phyloP scores from a whole-genome alignment of 2,888 invertebrate species.

The Amphimallon solstitiale region DNA sequence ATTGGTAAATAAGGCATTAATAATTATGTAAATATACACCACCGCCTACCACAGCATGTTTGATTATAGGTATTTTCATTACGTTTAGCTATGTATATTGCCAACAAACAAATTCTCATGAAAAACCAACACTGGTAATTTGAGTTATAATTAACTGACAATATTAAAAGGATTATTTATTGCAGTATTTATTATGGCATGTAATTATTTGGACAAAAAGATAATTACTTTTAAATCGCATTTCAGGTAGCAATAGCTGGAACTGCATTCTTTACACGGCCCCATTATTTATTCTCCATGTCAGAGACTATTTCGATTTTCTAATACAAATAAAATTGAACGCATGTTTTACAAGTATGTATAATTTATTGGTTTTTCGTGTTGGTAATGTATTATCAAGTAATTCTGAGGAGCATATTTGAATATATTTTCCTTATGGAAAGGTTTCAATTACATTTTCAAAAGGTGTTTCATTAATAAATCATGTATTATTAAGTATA shows the following conservation, averaged over 20 bases:
- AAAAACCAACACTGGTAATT: slow-evolving; percentile 1
- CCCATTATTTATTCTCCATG: neutral
- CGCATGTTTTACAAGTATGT: neutral
- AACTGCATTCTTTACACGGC: neutral
- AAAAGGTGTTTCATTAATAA: neutral
- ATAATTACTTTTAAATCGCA: slow-evolving; percentile 13
- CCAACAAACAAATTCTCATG: neutral
- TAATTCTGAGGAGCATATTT: neutral
- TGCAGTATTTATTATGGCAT: neutral
- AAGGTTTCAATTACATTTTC: neutral
- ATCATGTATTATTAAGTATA: no score
- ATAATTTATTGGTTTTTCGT: no score
- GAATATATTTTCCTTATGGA: neutral
- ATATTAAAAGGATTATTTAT: neutral
- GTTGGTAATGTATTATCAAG: no score
- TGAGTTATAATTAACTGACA: slow-evolving; percentile 1
- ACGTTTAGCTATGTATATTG: no score
- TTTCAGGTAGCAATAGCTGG: neutral
- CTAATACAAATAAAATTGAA: neutral
- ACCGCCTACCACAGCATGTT: neutral
- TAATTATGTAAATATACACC: slow-evolving; percentile 22
- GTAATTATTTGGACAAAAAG: slow-evolving; percentile 16
- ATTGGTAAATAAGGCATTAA: slow-evolving; percentile 3
- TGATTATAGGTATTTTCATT: slow-evolving; percentile 3
- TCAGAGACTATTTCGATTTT: neutral